Evolutionary conservation across 2,797 vertebrate species (phyloP), one percentile per base, ranked within the genome.

Genomic region (Columba guinea): DNA sequence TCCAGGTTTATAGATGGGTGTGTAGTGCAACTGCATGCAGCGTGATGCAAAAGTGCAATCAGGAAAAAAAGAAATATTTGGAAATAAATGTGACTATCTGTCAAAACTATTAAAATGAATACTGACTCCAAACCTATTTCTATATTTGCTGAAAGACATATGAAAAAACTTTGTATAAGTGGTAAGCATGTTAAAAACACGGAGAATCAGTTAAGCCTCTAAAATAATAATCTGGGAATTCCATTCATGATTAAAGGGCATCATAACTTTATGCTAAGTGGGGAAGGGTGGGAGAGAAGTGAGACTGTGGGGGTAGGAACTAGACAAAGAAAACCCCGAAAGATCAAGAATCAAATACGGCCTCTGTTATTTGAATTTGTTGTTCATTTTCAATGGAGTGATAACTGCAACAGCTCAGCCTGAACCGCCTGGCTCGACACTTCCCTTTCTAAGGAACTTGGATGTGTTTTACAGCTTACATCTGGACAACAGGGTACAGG

Each of bases 191-290:
- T 84, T 82, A 95, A 94, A 96, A 85, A 58, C 82, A 85, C 32
- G 49, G 69, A 93, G 78, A 96, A 90, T 95, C 69, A 46, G 69
- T 95, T 95, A 93, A 96, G 21, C 53, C 71, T 95, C 75, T 93
- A 87, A 94, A 96, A 97, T 90, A 94, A 94, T 93, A 94, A 95
- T 93, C 87, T 93, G 80, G 82, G 78, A 92, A 95, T 95, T 95
- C 86, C 80, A 89, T 94, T 96, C 84, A 69, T 95, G 95, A 76
- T 93, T 95, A 94, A 90, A 94, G 81, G 73, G 53, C 75, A 91
- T 86, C 75, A 80, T 92, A 95, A 96, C 78, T 93, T 94, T 84
- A 93, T 95, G 76, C 55, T 79, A 85, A 92, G 62, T 27, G 53
- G 58, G 93, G 58, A 95, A 77, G 87, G 21, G 55, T 73, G 52